Evolutionary conservation across 2,888 invertebrate species (phyloP), one percentile per base, ranked within the genome.

Genomic region (Rhabditophanes sp.): DNA sequence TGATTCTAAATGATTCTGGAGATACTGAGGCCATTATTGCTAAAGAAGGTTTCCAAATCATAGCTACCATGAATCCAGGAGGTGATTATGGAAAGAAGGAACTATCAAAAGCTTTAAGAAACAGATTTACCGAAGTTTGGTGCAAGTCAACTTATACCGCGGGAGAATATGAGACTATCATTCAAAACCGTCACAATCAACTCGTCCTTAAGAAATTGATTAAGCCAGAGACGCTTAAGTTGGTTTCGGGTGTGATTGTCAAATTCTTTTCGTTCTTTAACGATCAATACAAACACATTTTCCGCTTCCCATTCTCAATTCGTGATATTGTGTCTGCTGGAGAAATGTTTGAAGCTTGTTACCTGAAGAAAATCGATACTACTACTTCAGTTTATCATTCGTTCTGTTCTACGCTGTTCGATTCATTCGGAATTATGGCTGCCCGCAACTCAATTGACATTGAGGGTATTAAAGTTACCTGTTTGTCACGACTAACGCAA

Each of bases 21-120:
- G 75, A 46, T 6, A 33, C 48, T 0, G 42, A 52, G 87, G 45
- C 41, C 12, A 43, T 61, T n/a, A 27, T 17, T 1, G 79, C 80
- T 0, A 56, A 73, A 35, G 65, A 75, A 4, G 74, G 76, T 7
- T 99, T 96, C 65, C 78, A 81, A 53, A 82, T 96, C 57, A 75
- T 93, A 37, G 87, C 84, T 2, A 99, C 96, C 0, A 99, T 99
- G 96, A 99, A 99, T 71, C 96, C 96, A 5, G 90, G 93, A 8
- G 93, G 93, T 1, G 96, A 99, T 72, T 96, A 82, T 66, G 96
- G 96, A 3, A 99, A 99, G 66, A 96, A 96, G 65, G 96, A 99
- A 68, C 72, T 96, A 7, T 96, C 93, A 0, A 90, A 90, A 1
- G 93, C 96, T 0, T 69, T 96, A 30, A 73, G 96, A 31, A 99